These are phyloP conservation scores for Harpagifer antarcticus DNA, from an alignment of 2,797 vertebrate species.

Conservation along the genomic window DNA sequence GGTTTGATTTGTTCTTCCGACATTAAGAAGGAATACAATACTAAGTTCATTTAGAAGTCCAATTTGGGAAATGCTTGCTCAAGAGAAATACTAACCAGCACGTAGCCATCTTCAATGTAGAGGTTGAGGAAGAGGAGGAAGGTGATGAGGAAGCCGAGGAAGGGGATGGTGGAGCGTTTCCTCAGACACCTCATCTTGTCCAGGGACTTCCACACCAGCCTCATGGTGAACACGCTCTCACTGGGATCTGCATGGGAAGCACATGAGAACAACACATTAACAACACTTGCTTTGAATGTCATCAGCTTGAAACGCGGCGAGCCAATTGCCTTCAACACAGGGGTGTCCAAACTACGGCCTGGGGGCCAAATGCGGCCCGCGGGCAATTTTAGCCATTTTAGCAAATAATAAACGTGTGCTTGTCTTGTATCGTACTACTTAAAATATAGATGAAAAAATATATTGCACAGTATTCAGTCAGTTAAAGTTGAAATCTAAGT, in stretches of 20 bases:
- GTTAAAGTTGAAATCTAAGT: no score
- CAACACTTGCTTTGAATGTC: conserved; percentile 9
- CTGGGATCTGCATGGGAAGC: conserved; percentile 71
- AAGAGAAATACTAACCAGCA: conserved; percentile 88
- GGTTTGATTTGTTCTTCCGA: not conserved
- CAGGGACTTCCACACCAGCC: conserved; percentile 88
- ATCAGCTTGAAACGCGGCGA: not conserved
- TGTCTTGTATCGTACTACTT: no score
- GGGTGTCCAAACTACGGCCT: no score
- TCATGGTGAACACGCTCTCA: conserved; percentile 80
- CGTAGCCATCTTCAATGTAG: conserved; percentile 96
- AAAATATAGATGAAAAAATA: no score
- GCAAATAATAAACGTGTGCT: no score
- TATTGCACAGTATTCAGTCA: no score
- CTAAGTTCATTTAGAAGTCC: not conserved
- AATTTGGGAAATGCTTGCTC: not conserved
- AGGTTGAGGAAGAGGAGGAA: conserved; percentile 96
- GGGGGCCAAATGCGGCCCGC: no score
- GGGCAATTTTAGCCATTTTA: no score
- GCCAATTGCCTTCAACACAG: conserved; percentile 15
- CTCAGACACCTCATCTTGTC: conserved; percentile 99
- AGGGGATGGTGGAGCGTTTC: conserved; percentile 94
- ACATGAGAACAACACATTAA: conserved; percentile 19
- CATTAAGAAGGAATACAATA: conserved; percentile 2
- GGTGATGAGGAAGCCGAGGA: conserved; percentile 94